These are phyloP conservation scores for Venustaconcha ellipsiformis DNA, from an alignment of 1,140 invertebrate genomes.

Conservation along the genomic window DNA sequence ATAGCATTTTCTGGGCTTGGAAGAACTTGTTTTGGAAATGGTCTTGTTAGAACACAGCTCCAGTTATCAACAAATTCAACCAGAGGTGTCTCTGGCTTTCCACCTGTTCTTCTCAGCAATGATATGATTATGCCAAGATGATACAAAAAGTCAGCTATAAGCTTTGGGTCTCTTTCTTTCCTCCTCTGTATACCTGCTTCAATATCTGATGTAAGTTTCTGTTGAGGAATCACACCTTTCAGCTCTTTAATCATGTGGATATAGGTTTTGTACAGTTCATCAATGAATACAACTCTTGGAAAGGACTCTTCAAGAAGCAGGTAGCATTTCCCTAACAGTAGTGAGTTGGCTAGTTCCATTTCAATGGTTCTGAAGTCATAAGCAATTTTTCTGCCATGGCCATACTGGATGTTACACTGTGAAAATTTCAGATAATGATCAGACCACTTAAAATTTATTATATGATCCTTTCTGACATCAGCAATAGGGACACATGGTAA, in stretches of 20 bases:
- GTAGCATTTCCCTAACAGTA: not conserved
- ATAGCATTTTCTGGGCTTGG: slow-evolving; percentile 9
- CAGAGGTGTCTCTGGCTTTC: slow-evolving; percentile 9
- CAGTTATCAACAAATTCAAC: slow-evolving; percentile 3
- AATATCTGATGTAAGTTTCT: slow-evolving; percentile 12
- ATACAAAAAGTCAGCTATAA: slow-evolving; percentile 14
- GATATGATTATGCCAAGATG: slow-evolving; percentile 22
- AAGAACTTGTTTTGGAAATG: slow-evolving; percentile 12
- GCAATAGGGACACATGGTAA: slow-evolving; percentile 1
- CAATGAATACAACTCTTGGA: slow-evolving; percentile 18
- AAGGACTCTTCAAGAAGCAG: not conserved
- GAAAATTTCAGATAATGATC: slow-evolving; percentile 1
- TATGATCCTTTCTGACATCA: slow-evolving; percentile 12
- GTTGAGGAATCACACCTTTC: not conserved
- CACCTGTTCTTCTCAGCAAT: slow-evolving; percentile 16
- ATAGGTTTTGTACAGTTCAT: slow-evolving; percentile 21
- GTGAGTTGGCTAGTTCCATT: slow-evolving; percentile 4
- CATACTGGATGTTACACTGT: slow-evolving; percentile 14
- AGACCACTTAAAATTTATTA: not conserved
- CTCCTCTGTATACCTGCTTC: not conserved
- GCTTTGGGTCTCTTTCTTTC: slow-evolving; percentile 1
- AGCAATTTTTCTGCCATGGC: slow-evolving; percentile 1
- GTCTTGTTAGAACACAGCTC: not conserved
- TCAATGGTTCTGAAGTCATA: slow-evolving; percentile 29
- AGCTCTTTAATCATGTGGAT: slow-evolving; percentile 8